Evolutionary conservation across 2,797 vertebrate genomes (phyloP).

Genomic region (Hyperoplus immaculatus): DNA sequence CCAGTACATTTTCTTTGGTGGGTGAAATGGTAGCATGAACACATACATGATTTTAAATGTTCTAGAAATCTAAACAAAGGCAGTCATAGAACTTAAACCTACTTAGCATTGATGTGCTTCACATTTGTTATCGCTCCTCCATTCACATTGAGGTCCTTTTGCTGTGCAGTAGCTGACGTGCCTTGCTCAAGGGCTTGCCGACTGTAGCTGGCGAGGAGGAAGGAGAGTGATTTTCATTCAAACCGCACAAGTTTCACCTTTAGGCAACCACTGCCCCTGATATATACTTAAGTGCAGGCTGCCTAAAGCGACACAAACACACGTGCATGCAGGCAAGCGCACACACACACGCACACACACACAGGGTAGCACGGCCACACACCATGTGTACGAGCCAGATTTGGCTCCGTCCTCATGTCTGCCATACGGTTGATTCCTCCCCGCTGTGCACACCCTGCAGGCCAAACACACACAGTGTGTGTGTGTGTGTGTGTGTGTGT

Average conservation of each 20-base stretch:
- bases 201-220: slow-evolving; percentile 35
- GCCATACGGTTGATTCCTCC: slow-evolving; percentile 82
- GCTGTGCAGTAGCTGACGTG: slow-evolving; percentile 47
- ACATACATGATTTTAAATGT: neutral
- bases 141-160: slow-evolving; percentile 10
- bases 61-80: no score
- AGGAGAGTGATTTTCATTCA: slow-evolving; percentile 63
- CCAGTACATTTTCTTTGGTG: neutral
- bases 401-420: slow-evolving; percentile 78
- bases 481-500: slow-evolving; percentile 49
- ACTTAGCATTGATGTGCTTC: neutral
- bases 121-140: neutral
- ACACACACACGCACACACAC: slow-evolving; percentile 34
- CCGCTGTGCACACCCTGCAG: slow-evolving; percentile 78
- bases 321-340: slow-evolving; percentile 1
- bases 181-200: slow-evolving; percentile 67
- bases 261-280: slow-evolving; percentile 66
- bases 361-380: slow-evolving; percentile 61
- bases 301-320: slow-evolving; percentile 57
- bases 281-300: slow-evolving; percentile 74
- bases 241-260: slow-evolving; percentile 67
- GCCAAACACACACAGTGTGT: slow-evolving; percentile 70
- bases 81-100: neutral
- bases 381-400: slow-evolving; percentile 76
- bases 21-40: neutral